Percentiles rank a stretch among this genome's conserved stretches.
Evolutionary conservation across 64 coral and sea anemone species (phyloP).

Genomic region (Hydrozoanthus tunicans): DNA sequence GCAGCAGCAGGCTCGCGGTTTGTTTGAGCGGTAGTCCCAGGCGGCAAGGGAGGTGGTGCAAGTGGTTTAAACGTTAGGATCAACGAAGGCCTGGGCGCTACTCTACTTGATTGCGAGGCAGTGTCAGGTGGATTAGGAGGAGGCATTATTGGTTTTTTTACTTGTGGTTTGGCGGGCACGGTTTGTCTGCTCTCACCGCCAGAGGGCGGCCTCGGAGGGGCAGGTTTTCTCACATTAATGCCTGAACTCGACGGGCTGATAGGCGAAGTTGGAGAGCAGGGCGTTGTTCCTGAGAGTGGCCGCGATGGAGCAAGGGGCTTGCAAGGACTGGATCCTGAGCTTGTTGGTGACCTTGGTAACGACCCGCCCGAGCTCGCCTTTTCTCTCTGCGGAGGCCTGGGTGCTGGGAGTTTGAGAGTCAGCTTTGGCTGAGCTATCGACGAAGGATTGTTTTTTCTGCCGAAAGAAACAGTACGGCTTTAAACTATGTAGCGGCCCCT

Average conservation of each 20-base stretch:
- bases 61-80: neutral
- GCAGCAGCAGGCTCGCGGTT: neutral
- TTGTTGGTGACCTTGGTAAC: neutral
- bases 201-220: neutral
- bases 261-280: neutral
- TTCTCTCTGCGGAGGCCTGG: constrained; percentile 28
- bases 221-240: neutral
- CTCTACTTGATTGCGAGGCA: neutral
- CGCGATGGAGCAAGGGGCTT: constrained; percentile 9
- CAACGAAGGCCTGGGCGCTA: neutral
- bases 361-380: neutral
- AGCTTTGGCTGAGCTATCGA: neutral
- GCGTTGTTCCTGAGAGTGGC: neutral
- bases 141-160: constrained; percentile 22
- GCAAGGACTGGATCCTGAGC: neutral
- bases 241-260: neutral
- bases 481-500: too few species aligned
- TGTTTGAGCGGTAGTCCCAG: neutral
- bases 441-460: constrained; percentile 6
- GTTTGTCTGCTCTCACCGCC: neutral
- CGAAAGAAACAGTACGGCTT: neutral
- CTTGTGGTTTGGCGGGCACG: neutral
- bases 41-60: neutral
- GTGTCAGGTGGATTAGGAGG: constrained; percentile 41
- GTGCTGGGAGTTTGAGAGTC: constrained; percentile 12